A percentile compares a stretch with the other conserved stretches of the same genome.
phyloP scores from a whole-genome alignment of 1,140 invertebrate genomes.

The Drosophila gunungcola region DNA sequence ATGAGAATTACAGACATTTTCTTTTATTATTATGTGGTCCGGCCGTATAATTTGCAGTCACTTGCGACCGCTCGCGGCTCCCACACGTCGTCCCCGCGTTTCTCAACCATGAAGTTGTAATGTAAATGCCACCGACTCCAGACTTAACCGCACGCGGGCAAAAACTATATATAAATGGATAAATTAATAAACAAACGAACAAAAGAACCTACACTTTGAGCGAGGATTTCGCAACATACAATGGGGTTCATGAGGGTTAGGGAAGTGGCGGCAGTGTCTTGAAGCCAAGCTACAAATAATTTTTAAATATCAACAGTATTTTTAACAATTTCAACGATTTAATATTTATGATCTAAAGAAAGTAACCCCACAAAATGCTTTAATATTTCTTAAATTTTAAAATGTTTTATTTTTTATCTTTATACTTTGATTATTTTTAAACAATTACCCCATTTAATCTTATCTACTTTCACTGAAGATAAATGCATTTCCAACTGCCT shows the following conservation, averaged over 20 bases:
- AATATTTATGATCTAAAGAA: too few species aligned
- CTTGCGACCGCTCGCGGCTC: conserved; percentile 49
- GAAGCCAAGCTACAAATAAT: conserved; percentile 18
- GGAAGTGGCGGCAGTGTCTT: neutral
- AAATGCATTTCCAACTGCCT: conserved; percentile 17
- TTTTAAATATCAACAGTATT: neutral
- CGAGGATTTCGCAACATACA: conserved; percentile 15
- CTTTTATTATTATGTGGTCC: conserved; percentile 79
- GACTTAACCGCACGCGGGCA: conserved; percentile 50
- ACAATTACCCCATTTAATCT: conserved; percentile 3
- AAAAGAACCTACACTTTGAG: conserved; percentile 10
- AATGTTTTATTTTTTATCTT: neutral
- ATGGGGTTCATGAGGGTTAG: conserved; percentile 2
- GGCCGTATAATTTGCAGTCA: conserved; percentile 74
- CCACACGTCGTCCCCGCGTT: conserved; percentile 49
- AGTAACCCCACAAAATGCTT: too few species aligned
- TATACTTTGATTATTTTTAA: neutral
- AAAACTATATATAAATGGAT: conserved; percentile 39
- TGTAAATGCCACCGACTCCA: conserved; percentile 44
- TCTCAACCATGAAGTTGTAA: conserved; percentile 57
- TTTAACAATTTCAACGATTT: too few species aligned
- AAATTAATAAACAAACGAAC: conserved; percentile 57
- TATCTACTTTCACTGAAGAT: conserved; percentile 5
- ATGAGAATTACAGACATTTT: conserved; percentile 81
- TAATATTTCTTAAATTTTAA: too few species aligned